phyloP scores from a whole-genome alignment of 2,888 invertebrate genomes.

The Aquatica leii region DNA sequence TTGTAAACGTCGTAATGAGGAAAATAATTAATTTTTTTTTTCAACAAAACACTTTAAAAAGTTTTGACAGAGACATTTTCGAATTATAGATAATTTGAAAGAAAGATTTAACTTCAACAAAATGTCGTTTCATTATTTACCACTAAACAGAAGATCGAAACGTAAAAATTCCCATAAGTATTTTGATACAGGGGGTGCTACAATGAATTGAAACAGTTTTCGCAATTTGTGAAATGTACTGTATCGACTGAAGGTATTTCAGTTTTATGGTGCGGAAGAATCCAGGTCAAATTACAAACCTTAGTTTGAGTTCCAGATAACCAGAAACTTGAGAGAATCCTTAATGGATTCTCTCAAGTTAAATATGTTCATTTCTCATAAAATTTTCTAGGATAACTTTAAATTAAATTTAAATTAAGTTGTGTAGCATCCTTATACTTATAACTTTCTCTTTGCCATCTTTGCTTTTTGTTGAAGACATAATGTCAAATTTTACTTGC shows the following conservation, averaged over 20 bases:
- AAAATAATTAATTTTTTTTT: slow-evolving; percentile 7
- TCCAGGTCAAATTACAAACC: slow-evolving; percentile 40
- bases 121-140: slow-evolving; percentile 26
- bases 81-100: neutral
- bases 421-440: slow-evolving; percentile 21
- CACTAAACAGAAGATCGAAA: slow-evolving; percentile 20
- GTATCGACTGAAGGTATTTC: slow-evolving; percentile 38
- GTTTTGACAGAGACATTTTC: neutral
- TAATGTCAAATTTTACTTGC: neutral
- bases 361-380: slow-evolving; percentile 44
- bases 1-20: slow-evolving; percentile 2
- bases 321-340: slow-evolving; percentile 42
- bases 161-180: slow-evolving; percentile 26
- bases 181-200: slow-evolving; percentile 21
- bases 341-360: slow-evolving; percentile 42
- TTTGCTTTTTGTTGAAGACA: neutral
- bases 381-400: slow-evolving; percentile 39
- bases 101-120: neutral
- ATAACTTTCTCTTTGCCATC: slow-evolving; percentile 22
- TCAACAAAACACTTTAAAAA: slow-evolving; percentile 10
- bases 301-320: slow-evolving; percentile 38
- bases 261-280: slow-evolving; percentile 40
- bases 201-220: slow-evolving; percentile 35
- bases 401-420: slow-evolving; percentile 39
- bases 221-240: slow-evolving; percentile 40